Percentiles rank a stretch among this genome's conserved stretches.
phyloP scores from a whole-genome alignment of 2,113 vertebrate genomes.

The Macrotis lagotis region DNA sequence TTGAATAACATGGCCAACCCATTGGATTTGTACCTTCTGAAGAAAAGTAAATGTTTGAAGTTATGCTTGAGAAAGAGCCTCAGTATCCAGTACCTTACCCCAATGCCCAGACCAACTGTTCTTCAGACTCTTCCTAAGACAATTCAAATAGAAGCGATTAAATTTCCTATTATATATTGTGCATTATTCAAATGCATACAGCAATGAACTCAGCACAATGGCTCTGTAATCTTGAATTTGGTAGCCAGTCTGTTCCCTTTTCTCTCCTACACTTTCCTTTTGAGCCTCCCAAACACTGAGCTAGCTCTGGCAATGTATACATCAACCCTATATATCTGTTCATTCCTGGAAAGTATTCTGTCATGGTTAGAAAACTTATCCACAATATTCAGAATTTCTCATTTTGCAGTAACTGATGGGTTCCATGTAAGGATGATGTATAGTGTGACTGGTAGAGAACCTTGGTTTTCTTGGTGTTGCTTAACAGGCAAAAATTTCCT shows the following conservation, averaged over 20 bases:
- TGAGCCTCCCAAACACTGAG: neutral
- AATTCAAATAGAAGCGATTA: neutral
- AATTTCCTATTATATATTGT: neutral
- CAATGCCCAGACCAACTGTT: neutral
- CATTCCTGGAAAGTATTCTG: neutral
- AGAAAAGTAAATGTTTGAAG: neutral
- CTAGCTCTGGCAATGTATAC: neutral
- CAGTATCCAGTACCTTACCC: neutral
- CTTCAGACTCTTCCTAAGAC: neutral
- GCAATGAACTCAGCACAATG: neutral
- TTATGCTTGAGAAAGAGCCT: neutral
- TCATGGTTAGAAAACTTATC: neutral
- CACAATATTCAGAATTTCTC: no score
- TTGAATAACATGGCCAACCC: no score
- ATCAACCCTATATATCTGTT: neutral
- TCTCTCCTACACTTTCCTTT: neutral
- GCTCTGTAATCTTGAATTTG: neutral
- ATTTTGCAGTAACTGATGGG: no score
- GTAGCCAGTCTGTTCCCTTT: neutral
- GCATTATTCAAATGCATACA: neutral
- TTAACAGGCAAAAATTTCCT: no score
- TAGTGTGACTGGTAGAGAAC: no score
- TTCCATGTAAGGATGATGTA: no score
- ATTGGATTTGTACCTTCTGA: neutral
- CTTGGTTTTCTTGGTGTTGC: no score